These are phyloP conservation scores for Embiotoca jacksoni DNA, from an alignment of 2,113 vertebrate genomes.

Conservation along the genomic window DNA sequence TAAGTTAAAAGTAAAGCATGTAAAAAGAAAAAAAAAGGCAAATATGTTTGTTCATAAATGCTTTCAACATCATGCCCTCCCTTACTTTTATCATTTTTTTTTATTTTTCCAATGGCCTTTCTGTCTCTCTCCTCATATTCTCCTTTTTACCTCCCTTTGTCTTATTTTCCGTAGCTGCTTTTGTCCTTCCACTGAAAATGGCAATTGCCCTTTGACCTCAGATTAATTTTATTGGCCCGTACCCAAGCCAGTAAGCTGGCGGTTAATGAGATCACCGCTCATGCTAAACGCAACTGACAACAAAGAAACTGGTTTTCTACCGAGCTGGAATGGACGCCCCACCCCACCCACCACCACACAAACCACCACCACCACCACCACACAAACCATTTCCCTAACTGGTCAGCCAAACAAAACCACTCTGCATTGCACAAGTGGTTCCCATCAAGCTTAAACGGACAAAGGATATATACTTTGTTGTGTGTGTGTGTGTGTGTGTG, in stretches of 20 bases:
- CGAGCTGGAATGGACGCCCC: constrained; percentile 21
- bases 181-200: constrained; percentile 44
- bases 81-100: no score
- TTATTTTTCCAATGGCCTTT: no score
- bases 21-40: no score
- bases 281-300: constrained; percentile 67
- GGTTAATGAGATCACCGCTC: constrained; percentile 63
- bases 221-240: constrained; percentile 58
- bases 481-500: background rate
- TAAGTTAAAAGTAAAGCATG: no score
- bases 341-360: background rate
- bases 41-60: no score
- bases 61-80: no score
- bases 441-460: constrained; percentile 38
- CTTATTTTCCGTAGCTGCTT: background rate
- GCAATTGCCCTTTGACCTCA: constrained; percentile 50
- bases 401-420: constrained; percentile 26
- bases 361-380: background rate
- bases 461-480: background rate
- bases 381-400: background rate
- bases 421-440: constrained; percentile 39
- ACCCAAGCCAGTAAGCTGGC: constrained; percentile 40
- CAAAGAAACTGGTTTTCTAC: constrained; percentile 65
- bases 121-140: no score
- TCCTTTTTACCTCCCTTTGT: background rate